Evolutionary conservation across 2,888 invertebrate species (phyloP).

Genomic region (Plagiodera versicolora): DNA sequence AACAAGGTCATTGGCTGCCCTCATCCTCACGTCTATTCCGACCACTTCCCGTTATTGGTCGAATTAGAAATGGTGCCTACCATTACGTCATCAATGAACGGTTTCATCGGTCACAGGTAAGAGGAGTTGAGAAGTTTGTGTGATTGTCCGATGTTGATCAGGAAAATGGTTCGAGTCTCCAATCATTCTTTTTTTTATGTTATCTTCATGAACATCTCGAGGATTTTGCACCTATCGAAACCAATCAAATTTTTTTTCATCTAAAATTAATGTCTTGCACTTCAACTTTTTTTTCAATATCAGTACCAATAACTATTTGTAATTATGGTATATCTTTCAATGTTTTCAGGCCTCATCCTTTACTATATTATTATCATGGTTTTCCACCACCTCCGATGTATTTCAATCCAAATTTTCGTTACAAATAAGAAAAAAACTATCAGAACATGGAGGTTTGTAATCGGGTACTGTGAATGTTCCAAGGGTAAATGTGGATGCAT

Average conservation of each 20-base stretch:
- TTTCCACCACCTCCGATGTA: neutral
- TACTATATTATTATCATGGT: conserved; percentile 11
- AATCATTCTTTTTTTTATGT: no score
- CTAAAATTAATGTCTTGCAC: no score
- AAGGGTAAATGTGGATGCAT: neutral
- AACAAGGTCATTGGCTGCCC: conserved; percentile 98
- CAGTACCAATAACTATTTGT: no score
- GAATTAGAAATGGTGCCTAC: conserved; percentile 88
- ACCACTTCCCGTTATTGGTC: conserved; percentile 90
- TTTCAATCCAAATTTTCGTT: conserved; percentile 11
- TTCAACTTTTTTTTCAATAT: no score
- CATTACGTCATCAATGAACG: conserved; percentile 72
- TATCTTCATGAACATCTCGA: no score
- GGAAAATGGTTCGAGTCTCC: no score
- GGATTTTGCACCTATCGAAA: no score
- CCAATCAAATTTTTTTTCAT: no score
- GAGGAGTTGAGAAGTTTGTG: no score
- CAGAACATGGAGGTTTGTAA: conserved; percentile 6
- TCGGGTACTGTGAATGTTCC: conserved; percentile 5
- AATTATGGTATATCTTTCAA: conserved; percentile 7
- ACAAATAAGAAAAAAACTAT: no score
- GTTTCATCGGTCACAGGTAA: conserved; percentile 82
- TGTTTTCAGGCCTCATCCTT: conserved; percentile 8
- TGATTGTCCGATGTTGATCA: no score
- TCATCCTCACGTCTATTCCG: conserved; percentile 96